Percentiles rank a stretch among this genome's conserved stretches.
Conservation (phyloP, 2,113 vertebrate genomes). For the Otocyon megalotis region DNA sequence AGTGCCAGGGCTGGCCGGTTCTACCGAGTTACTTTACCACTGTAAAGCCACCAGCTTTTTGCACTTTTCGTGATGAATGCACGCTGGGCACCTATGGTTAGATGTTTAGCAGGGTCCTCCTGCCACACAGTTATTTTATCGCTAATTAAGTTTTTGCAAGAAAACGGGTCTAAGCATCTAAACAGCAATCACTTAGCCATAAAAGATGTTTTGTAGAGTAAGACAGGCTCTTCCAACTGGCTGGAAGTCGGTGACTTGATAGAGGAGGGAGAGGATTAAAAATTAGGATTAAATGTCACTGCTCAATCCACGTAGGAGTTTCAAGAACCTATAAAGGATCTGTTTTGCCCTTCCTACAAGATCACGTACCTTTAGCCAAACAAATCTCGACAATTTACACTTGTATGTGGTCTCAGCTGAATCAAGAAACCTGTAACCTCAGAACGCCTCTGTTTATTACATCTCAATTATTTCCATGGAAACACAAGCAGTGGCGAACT, state of each 20-base stretch:
- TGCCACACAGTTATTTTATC: constrained; percentile 71
- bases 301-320: constrained; percentile 34
- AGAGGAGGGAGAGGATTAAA: background rate
- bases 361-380: constrained; percentile 76
- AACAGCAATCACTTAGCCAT: constrained; percentile 76
- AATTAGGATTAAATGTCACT: constrained; percentile 42
- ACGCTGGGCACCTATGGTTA: constrained; percentile 69
- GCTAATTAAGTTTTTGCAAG: constrained; percentile 80
- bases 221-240: constrained; percentile 68
- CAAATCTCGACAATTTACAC: constrained; percentile 85
- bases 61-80: constrained; percentile 48
- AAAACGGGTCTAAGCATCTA: constrained; percentile 81
- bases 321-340: constrained; percentile 64
- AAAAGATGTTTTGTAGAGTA: constrained; percentile 65
- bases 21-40: constrained; percentile 67
- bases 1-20: constrained; percentile 62
- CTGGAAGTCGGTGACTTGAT: constrained; percentile 31
- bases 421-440: constrained; percentile 88
- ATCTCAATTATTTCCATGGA: constrained; percentile 91
- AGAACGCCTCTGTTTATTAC: constrained; percentile 89
- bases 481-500: constrained; percentile 84
- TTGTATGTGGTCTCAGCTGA: constrained; percentile 86
- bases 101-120: constrained; percentile 74
- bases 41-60: constrained; percentile 68
- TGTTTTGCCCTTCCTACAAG: constrained; percentile 68